Evolutionary conservation across 53 echinoderm and acorn worm genomes (phyloP), one percentile per base, ranked within the genome.

Genomic region (Crossaster papposus): DNA sequence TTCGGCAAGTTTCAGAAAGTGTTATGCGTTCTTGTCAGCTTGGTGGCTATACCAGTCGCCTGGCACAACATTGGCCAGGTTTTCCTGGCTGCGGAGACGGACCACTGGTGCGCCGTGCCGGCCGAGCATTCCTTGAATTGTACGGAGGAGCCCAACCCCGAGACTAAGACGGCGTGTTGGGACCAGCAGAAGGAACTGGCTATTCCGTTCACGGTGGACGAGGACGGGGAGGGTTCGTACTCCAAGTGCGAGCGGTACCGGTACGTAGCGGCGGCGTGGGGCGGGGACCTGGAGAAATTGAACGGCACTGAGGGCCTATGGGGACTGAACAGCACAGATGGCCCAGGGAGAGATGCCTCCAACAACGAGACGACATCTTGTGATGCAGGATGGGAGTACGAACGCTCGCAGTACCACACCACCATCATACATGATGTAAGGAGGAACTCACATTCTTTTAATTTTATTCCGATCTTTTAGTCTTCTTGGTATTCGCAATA

Each of bases 341-440:
- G n/a, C 22, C 36, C 29, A 18, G 54, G 55, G 32, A 30, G 32
- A 20, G 17, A 81, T 71, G 72, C 14, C 28, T 32, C n/a, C 9
- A 51, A 34, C 26, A 90, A 58, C 13, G 63, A 74, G 76, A 90
- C 63, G 4, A 50, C 37, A 18, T 13, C 14, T 7, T 90, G 90
- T 38, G 83, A 90, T 37, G 29, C 0, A 28, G 90, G 90, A 54
- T 90, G 90, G 90, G 90, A 75, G 29, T 90, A 90, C 52, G 90
- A 90, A 37, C 90, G 83, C 51, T 76, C 90, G 20, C 90, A 90
- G 83, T 90, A 83, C 51, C 58, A 71, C 20, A 90, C 30, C 10
- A 90, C 90, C 29, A 38, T 83, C 37, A 83, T 90, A 31, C 83
- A 82, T 37, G 83, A 83, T 36, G 90, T 90, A 77, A 90, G 24